Evolutionary conservation across 2,113 vertebrate genomes (phyloP).

Genomic region (Talpa occidentalis): DNA sequence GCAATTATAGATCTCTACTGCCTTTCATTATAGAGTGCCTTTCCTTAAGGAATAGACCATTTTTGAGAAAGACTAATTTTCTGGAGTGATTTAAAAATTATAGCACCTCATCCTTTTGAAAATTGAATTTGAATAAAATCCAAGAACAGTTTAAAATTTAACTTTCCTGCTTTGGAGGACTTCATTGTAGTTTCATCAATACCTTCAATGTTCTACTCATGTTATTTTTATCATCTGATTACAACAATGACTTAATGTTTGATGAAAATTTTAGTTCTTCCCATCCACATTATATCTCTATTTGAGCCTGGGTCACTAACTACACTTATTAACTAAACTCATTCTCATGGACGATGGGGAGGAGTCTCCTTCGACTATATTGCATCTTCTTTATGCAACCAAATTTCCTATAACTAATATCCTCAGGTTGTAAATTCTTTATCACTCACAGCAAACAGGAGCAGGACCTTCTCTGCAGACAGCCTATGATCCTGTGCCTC

Average conservation of each 20-base stretch:
- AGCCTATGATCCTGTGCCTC: neutral
- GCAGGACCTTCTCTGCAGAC: neutral
- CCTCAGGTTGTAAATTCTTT: neutral
- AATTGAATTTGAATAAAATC: constrained; percentile 64
- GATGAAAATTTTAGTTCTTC: neutral
- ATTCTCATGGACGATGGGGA: neutral
- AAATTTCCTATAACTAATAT: neutral
- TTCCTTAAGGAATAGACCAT: constrained; percentile 48
- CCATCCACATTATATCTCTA: neutral
- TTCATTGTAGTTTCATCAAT: neutral
- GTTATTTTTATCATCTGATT: constrained; percentile 14
- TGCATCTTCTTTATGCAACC: neutral
- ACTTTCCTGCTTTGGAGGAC: constrained; percentile 27
- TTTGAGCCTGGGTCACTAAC: neutral
- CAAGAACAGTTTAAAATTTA: constrained; percentile 46
- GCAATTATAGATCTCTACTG: constrained; percentile 63
- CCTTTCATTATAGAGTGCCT: constrained; percentile 64
- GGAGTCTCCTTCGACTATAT: neutral
- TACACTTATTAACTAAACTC: neutral
- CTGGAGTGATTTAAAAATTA: constrained; percentile 56
- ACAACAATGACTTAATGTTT: constrained; percentile 42
- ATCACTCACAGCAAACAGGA: neutral
- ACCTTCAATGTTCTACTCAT: neutral
- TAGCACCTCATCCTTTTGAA: constrained; percentile 52
- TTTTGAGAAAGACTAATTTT: constrained; percentile 63